Percentiles rank a stretch among this genome's conserved stretches.
Evolutionary conservation across 2,797 vertebrate genomes (phyloP).

Genomic region (Cuniculus paca): DNA sequence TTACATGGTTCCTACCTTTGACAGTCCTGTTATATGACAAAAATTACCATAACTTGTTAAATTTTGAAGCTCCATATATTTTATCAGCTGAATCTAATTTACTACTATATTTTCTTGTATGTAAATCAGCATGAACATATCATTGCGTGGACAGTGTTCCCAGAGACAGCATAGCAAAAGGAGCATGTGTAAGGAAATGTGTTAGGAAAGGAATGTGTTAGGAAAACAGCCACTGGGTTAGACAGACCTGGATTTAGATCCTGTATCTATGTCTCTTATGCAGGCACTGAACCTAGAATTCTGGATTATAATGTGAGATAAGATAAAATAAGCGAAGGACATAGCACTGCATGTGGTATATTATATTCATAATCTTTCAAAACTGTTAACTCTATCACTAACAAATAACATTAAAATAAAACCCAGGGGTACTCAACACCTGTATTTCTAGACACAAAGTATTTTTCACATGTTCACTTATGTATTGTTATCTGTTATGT

Average conservation of each 20-base stretch:
- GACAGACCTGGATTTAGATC: not conserved
- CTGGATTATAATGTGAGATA: not conserved
- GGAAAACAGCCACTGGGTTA: not conserved
- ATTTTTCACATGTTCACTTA: not conserved
- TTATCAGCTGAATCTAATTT: not conserved
- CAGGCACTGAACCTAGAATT: not conserved
- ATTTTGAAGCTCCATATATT: not conserved
- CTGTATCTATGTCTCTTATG: not conserved
- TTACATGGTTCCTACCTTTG: not conserved
- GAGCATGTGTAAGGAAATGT: no score
- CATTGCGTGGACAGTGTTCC: not conserved
- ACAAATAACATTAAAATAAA: not conserved
- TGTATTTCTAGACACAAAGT: not conserved
- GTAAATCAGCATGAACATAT: not conserved
- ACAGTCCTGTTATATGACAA: not conserved
- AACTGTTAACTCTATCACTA: not conserved
- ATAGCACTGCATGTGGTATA: not conserved
- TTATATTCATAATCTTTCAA: not conserved
- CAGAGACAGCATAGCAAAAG: accelerated
- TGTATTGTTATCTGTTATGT: not conserved
- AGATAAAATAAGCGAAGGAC: not conserved
- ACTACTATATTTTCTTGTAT: not conserved
- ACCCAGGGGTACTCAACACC: not conserved
- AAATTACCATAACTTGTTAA: not conserved
- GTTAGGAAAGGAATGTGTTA: not conserved